Conservation (phyloP, 1,140 invertebrate genomes). For the Trichoplusia ni region DNA sequence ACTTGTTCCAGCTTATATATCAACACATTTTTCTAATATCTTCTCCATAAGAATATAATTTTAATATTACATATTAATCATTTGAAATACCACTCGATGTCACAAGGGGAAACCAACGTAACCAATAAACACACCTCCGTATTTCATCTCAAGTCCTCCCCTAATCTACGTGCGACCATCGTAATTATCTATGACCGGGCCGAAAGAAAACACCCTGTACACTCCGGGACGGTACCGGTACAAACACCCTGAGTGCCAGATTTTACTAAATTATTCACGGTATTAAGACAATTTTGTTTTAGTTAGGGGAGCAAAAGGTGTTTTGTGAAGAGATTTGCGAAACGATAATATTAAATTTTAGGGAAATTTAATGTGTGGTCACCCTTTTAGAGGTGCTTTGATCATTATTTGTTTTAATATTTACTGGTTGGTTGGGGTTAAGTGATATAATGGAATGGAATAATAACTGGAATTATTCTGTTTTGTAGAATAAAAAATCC, state of each 20-base stretch:
- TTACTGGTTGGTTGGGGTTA: no score
- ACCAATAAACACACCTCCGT: no score
- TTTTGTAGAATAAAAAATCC: no score
- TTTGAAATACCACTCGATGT: no score
- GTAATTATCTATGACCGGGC: slow-evolving; percentile 30
- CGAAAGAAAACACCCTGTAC: slow-evolving; percentile 55
- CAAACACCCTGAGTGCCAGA: slow-evolving; percentile 51
- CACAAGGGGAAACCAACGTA: no score
- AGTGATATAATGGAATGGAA: no score
- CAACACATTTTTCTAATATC: no score
- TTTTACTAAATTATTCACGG: slow-evolving; percentile 67
- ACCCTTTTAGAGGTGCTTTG: not conserved
- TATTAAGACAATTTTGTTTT: slow-evolving; percentile 15
- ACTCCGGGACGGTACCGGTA: not conserved
- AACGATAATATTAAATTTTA: not conserved
- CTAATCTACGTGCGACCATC: slow-evolving; percentile 45
- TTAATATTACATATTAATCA: no score
- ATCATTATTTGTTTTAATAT: not conserved
- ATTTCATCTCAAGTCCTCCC: not conserved
- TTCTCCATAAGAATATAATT: no score
- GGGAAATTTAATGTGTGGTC: not conserved
- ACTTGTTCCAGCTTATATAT: no score
- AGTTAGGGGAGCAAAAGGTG: not conserved
- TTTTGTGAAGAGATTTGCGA: slow-evolving; percentile 5
- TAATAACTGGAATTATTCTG: no score